phyloP scores from a whole-genome alignment of 2,113 vertebrate species.

The Cavia aperea region DNA sequence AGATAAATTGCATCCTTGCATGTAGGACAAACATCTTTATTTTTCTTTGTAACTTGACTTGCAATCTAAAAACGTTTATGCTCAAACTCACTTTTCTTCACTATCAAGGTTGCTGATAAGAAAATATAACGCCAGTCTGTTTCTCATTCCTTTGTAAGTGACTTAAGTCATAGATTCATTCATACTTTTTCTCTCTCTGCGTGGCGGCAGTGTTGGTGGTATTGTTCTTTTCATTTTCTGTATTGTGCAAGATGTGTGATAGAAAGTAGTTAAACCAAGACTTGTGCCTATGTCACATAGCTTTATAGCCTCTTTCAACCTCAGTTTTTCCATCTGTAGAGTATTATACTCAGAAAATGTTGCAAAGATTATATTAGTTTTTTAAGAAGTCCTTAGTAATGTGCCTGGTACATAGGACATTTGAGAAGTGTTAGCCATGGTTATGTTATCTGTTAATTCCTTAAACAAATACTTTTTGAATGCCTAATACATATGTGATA shows the following conservation, averaged over 20 bases:
- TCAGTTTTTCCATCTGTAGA: slow-evolving; percentile 1
- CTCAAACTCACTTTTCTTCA: slow-evolving; percentile 31
- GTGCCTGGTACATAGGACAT: not conserved
- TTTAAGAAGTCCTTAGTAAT: not conserved
- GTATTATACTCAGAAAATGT: not conserved
- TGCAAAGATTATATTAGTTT: not conserved
- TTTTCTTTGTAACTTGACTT: not conserved
- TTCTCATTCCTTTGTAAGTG: slow-evolving; percentile 1
- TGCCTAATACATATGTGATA: not conserved
- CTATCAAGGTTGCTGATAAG: not conserved
- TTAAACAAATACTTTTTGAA: slow-evolving; percentile 32
- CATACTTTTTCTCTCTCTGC: not conserved
- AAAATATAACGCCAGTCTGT: not conserved
- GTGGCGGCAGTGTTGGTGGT: not conserved
- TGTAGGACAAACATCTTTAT: not conserved
- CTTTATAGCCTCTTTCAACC: not conserved
- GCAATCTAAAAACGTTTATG: not conserved
- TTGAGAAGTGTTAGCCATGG: not conserved
- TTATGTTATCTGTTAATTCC: slow-evolving; percentile 3
- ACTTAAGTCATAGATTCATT: not conserved
- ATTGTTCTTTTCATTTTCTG: not conserved
- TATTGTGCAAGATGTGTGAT: slow-evolving; percentile 4
- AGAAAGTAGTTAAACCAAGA: not conserved
- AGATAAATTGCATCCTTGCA: not conserved
- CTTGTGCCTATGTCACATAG: not conserved